phyloP scores from a whole-genome alignment of 2,888 invertebrate genomes.

The Sphaerophoria taeniata region DNA sequence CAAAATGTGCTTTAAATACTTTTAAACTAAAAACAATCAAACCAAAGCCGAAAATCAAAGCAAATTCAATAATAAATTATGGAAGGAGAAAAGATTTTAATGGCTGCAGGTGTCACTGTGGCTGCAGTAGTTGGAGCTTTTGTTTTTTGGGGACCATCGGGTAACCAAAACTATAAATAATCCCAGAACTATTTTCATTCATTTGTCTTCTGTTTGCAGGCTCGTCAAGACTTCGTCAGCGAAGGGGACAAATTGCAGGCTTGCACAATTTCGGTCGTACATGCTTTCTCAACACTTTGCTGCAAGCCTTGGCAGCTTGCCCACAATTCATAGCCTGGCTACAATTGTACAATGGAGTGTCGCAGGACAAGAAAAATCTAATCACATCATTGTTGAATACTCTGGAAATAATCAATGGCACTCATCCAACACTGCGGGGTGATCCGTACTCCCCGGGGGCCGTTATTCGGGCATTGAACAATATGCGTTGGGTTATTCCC shows the following conservation, averaged over 20 bases:
- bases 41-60: conserved; percentile 17
- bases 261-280: conserved; percentile 95
- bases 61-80: conserved; percentile 75
- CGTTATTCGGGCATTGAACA: conserved; percentile 88
- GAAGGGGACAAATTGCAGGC: conserved; percentile 91
- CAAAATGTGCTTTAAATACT: conserved; percentile 55
- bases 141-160: conserved; percentile 89
- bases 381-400: conserved; percentile 89
- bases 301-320: conserved; percentile 95
- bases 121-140: conserved; percentile 93
- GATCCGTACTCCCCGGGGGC: conserved; percentile 86
- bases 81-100: conserved; percentile 89
- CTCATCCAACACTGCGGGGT: conserved; percentile 86
- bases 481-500: conserved; percentile 93
- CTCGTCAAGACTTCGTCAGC: conserved; percentile 84
- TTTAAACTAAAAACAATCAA: neutral
- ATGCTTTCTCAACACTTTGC: conserved; percentile 95
- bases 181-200: conserved; percentile 11
- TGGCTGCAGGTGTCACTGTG: conserved; percentile 90
- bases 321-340: conserved; percentile 93
- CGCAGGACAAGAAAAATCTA: conserved; percentile 87
- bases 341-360: conserved; percentile 85
- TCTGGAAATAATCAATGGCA: conserved; percentile 89
- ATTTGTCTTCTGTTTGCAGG: conserved; percentile 67
- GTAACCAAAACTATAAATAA: conserved; percentile 76